Evolutionary conservation across 2,888 invertebrate genomes (phyloP).

Genomic region (Dioctria rufipes): DNA sequence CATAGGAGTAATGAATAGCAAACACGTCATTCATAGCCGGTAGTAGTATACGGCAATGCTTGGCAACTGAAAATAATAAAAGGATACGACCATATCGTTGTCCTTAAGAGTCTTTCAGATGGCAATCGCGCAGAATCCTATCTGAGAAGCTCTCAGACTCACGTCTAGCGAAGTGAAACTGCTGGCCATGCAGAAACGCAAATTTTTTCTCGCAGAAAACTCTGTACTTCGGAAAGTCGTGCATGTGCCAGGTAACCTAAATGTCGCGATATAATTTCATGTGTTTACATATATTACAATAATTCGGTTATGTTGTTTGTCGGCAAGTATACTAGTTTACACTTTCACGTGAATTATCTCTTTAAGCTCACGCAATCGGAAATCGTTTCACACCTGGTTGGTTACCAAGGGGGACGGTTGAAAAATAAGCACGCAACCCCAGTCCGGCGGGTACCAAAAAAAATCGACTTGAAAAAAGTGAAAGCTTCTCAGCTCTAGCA

Average conservation of each 20-base stretch:
- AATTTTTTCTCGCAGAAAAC: slow-evolving; percentile 1
- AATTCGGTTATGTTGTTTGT: slow-evolving; percentile 1
- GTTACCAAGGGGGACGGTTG: too few species aligned
- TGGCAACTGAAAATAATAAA: not conserved
- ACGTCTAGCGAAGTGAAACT: not conserved
- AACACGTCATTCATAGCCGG: not conserved
- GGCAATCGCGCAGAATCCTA: slow-evolving; percentile 29
- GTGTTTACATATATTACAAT: not conserved
- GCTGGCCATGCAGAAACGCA: not conserved
- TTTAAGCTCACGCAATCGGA: slow-evolving; percentile 8
- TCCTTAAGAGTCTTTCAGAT: not conserved
- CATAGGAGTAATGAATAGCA: not conserved
- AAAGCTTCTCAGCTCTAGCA: too few species aligned
- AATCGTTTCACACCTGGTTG: not conserved
- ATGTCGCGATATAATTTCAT: not conserved
- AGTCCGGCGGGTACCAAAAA: too few species aligned
- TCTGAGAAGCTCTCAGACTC: not conserved
- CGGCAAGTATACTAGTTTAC: not conserved
- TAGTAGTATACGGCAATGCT: not conserved
- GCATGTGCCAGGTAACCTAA: not conserved
- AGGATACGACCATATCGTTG: not conserved
- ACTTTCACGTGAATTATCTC: not conserved
- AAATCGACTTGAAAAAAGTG: too few species aligned
- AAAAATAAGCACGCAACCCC: too few species aligned
- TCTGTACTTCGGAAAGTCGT: not conserved